These are phyloP conservation scores for Notodonta ziczac DNA, from an alignment of 2,888 invertebrate genomes.

Conservation along the genomic window DNA sequence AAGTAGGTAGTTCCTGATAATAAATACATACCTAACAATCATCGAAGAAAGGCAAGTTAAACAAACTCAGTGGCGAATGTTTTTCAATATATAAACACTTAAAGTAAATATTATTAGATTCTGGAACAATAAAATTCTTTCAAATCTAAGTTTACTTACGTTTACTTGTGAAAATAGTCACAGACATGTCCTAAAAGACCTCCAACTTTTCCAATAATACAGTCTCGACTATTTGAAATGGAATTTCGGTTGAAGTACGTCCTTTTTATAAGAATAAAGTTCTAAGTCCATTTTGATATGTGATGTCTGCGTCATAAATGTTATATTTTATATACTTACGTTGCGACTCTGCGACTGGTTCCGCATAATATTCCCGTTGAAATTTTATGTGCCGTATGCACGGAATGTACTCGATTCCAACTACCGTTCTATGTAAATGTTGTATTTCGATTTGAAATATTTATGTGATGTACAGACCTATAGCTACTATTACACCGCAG, in stretches of 20 bases:
- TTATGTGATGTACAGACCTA: no score
- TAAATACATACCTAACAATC: no score
- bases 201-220: background rate
- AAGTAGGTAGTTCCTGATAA: no score
- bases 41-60: no score
- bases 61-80: no score
- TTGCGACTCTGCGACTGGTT: background rate
- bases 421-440: background rate
- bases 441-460: background rate
- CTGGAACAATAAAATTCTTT: background rate
- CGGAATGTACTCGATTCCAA: background rate
- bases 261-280: background rate
- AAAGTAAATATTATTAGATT: background rate
- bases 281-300: background rate
- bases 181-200: background rate
- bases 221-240: background rate
- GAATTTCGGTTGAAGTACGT: background rate
- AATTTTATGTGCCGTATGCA: background rate
- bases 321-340: background rate
- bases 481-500: no score
- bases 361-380: background rate
- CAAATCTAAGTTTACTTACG: background rate
- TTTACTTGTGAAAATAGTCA: background rate
- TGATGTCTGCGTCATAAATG: background rate
- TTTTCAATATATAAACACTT: background rate